Evolutionary conservation across 2,797 vertebrate genomes (phyloP).

Genomic region (Dicrostonyx torquatus): DNA sequence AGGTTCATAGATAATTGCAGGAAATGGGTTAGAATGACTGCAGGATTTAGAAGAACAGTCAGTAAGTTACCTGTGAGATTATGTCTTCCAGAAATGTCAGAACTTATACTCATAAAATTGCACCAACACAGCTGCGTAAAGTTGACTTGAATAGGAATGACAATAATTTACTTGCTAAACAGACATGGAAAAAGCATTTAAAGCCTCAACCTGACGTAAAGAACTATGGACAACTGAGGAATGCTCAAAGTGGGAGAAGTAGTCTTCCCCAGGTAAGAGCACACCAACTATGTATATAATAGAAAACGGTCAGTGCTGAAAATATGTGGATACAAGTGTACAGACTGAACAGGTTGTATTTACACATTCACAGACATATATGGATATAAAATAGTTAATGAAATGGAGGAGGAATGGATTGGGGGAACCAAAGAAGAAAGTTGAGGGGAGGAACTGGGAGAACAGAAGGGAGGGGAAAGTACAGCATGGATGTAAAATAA

Average conservation of each 20-base stretch:
- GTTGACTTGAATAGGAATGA: neutral
- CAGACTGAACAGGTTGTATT: neutral
- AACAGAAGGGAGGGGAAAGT: neutral
- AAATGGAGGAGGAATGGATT: neutral
- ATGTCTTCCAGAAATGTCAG: neutral
- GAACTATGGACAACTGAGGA: neutral
- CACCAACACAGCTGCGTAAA: neutral
- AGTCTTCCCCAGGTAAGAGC: neutral
- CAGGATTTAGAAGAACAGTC: neutral
- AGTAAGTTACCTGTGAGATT: neutral
- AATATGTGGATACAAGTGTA: neutral
- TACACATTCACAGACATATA: neutral
- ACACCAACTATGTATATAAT: neutral
- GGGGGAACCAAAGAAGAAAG: fast-evolving
- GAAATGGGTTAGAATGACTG: neutral
- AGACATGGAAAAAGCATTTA: too few species aligned
- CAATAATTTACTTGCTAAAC: neutral
- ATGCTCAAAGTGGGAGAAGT: neutral
- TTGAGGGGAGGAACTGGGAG: neutral
- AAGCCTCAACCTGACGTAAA: neutral
- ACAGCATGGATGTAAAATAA: neutral
- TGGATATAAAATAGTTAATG: neutral
- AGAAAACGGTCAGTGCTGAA: neutral
- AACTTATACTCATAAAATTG: neutral
- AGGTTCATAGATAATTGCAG: neutral